Evolutionary conservation across 2,797 vertebrate species (phyloP), one percentile per base, ranked within the genome.

Genomic region (Myripristis jacobus): DNA sequence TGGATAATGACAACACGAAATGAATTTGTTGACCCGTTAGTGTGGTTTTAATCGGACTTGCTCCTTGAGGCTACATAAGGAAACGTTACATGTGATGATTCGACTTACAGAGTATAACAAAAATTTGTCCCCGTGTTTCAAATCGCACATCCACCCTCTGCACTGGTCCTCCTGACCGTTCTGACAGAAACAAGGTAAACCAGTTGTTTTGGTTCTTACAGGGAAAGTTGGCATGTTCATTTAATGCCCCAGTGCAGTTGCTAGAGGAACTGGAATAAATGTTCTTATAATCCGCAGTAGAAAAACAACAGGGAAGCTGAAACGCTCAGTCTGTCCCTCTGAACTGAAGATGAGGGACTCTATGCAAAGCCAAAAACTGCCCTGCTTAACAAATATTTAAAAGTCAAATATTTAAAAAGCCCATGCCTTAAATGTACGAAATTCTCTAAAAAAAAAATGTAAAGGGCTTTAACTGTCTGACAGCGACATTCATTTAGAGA

Each of bases 11-110:
- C 48, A 77, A 77, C 25, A 25, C 2, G 29, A 66, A 71, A n/a
- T 60, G 31, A 75, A 77, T 66, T 74, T 50, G 36, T 63, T 67
- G 51, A 78, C 70, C 58, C 36, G 10, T 53, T 55, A 38, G 21
- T 27, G 52, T 66, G 31, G 25, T 43, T 43, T 70, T 59, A 58
- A 43, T 57, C 51, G 41, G 34, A 50, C 24, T 22, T 31, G 46
- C 4, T 18, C 19, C 53, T 47, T 3, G 56, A 58, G 11, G 50
- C 65, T 7, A 24, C 46, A 27, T 63, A 18, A 52, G 11, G 50
- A 5, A 0, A 43, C 63, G 13, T 2, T 7, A 21, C 52, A 50
- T 11, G 47, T 54, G 24, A 18, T 21, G 3, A 21, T 13, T 18
- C 47, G 11, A 9, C 19, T 9, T 31, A 29, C 27, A 27, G 5